Percentiles rank a stretch among this genome's conserved stretches.
phyloP scores from a whole-genome alignment of 2,113 vertebrate genomes.

The Anarhynchus alexandrinus region DNA sequence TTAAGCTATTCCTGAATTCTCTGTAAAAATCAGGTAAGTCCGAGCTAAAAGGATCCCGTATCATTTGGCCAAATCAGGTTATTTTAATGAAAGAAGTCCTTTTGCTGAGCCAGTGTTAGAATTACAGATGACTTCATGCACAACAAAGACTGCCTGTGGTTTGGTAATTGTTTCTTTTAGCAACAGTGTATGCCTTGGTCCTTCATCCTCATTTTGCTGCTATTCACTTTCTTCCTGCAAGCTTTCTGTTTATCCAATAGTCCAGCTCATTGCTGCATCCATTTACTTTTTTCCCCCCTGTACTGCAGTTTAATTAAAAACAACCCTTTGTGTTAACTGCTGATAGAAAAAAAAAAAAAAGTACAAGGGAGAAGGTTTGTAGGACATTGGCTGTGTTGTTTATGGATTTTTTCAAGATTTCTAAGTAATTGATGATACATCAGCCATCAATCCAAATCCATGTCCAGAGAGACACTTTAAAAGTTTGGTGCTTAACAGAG shows the following conservation, averaged over 20 bases:
- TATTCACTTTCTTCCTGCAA: not conserved
- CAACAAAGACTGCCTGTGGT: not conserved
- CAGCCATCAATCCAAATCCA: constrained; percentile 47
- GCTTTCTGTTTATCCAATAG: not conserved
- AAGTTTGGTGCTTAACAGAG: constrained; percentile 72
- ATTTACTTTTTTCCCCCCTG: not conserved
- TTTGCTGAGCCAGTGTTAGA: not conserved
- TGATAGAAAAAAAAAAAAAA: not conserved
- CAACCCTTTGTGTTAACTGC: not conserved
- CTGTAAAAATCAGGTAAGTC: not conserved
- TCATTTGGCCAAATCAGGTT: not conserved
- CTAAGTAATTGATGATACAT: not conserved
- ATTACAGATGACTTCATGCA: not conserved
- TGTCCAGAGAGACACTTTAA: constrained; percentile 61
- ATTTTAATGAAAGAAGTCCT: not conserved
- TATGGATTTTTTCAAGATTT: constrained; percentile 44
- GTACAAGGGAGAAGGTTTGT: not conserved
- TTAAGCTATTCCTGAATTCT: constrained; percentile 18
- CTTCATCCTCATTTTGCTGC: not conserved
- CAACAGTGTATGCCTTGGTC: not conserved
- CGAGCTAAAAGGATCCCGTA: not conserved
- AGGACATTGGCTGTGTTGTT: constrained; percentile 2
- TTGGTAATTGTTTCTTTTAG: not conserved
- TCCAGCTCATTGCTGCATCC: not conserved
- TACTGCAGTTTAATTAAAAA: constrained; percentile 17